A percentile compares a stretch with the other conserved stretches of the same genome.
phyloP scores from a whole-genome alignment of 2,888 invertebrate species.

The Gymnocheta viridis region DNA sequence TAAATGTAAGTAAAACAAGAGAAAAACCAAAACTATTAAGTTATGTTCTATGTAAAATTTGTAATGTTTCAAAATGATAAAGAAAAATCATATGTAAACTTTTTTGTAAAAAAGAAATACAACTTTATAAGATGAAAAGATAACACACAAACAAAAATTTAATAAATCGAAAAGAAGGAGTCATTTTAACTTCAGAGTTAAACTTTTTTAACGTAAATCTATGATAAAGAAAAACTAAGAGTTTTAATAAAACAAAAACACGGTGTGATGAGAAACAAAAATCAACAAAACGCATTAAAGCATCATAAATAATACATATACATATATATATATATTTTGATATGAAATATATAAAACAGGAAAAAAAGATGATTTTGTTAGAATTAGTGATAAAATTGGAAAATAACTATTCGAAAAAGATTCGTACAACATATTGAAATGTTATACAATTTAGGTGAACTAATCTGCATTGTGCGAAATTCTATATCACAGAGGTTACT shows the following conservation, averaged over 20 bases:
- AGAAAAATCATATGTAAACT: constrained; percentile 56
- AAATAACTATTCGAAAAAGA: background rate
- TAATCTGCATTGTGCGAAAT: too few relatives aligned
- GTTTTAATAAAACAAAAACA: constrained; percentile 9
- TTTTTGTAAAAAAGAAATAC: constrained; percentile 61
- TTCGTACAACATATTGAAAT: background rate
- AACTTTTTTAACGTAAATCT: constrained; percentile 57
- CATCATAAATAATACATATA: constrained; percentile 36
- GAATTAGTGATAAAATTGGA: constrained; percentile 19
- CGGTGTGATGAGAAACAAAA: too few relatives aligned
- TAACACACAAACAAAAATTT: constrained; percentile 18
- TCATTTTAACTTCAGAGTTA: constrained; percentile 57
- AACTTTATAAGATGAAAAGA: constrained; percentile 24
- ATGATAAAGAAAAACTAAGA: constrained; percentile 17
- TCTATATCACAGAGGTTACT: background rate
- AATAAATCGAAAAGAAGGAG: constrained; percentile 29
- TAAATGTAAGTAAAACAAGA: constrained; percentile 51
- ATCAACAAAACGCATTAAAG: constrained; percentile 9
- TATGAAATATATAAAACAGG: constrained; percentile 30
- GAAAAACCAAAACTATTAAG: constrained; percentile 63
- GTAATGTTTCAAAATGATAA: constrained; percentile 60
- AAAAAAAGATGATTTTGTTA: background rate
- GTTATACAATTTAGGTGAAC: background rate
- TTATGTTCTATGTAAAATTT: constrained; percentile 67
- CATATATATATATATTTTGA: too few relatives aligned